Evolutionary conservation across 2,888 invertebrate species (phyloP), one percentile per base, ranked within the genome.

Genomic region (Pyrrhia umbra): DNA sequence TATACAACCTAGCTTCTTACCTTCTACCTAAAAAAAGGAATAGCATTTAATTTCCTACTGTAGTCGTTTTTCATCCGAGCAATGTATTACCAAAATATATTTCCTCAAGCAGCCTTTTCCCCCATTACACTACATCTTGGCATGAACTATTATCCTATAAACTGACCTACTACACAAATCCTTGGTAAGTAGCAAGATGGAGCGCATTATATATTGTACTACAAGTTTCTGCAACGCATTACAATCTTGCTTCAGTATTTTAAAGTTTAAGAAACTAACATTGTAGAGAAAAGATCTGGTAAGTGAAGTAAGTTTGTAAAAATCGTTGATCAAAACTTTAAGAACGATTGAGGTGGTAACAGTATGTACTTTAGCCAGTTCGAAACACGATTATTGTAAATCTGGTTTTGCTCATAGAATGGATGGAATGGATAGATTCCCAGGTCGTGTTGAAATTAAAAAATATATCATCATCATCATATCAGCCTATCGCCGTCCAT

Each of bases 201-300:
- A 52, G 37, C 47, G 8, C 15, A 6, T 43, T 47, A 49, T 71
- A 20, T 43, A 70, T 43, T 23, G 42, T 52, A 15, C 27, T 23
- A 20, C 15, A 67, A 71, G 23, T 71, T 69, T 49, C 16, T 49
- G 16, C 2, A 43, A n/a, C 8, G 37, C 37, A 15, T 25, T 45
- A 55, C 65, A 45, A 45, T 43, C 23, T 49, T 70, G 51, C 47
- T 67, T 6, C 15, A 51, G 23, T 37, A 51, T 61, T 40, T 46
- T 52, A 39, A 46, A 52, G 16, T 70, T 50, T 34, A 9, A 16
- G 9, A 30, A 37, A 37, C 18, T 21, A 20, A 65, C 25, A 34
- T 30, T 47, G 16, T 23, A 23, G 6, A 1, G 2, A 2, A 18
- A 21, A 27, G 2, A 47, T 9, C 4, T 16, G 25, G 5, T 4